Percentiles rank a stretch among this genome's conserved stretches.
phyloP scores from a whole-genome alignment of 2,888 invertebrate genomes.

The Drosophila mayaguana region DNA sequence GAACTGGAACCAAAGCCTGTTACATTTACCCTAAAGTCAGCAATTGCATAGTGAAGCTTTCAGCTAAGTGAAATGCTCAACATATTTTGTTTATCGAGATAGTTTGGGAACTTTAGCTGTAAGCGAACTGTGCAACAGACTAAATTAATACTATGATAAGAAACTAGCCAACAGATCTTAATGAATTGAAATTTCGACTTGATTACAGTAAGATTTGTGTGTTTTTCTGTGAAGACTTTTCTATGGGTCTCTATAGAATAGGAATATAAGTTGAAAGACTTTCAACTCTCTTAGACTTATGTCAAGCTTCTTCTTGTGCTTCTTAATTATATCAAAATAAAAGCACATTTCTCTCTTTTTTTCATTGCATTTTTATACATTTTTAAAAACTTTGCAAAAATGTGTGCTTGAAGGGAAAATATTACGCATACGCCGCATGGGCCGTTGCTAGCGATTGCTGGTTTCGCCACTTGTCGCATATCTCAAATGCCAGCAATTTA shows the following conservation, averaged over 20 bases:
- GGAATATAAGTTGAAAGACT: background rate
- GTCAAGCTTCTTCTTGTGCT: background rate
- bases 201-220: background rate
- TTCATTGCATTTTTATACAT: background rate
- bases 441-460: background rate
- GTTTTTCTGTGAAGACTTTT: background rate
- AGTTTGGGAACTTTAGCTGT: background rate
- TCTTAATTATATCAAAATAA: conserved; percentile 3
- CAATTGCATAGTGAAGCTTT: too few species aligned
- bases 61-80: too few species aligned
- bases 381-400: background rate
- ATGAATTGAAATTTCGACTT: background rate
- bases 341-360: background rate
- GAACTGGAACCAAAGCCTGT: background rate
- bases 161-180: background rate
- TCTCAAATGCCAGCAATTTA: conserved; percentile 60
- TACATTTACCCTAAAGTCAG: background rate
- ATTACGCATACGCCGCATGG: conserved; percentile 30
- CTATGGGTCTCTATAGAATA: background rate
- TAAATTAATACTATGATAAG: background rate
- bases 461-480: conserved; percentile 51
- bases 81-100: too few species aligned
- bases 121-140: background rate
- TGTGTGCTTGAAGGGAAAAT: background rate
- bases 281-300: background rate